Base-by-base conservation (phyloP, 2,797 vertebrate genomes). In the Erithacus rubecula region DNA sequence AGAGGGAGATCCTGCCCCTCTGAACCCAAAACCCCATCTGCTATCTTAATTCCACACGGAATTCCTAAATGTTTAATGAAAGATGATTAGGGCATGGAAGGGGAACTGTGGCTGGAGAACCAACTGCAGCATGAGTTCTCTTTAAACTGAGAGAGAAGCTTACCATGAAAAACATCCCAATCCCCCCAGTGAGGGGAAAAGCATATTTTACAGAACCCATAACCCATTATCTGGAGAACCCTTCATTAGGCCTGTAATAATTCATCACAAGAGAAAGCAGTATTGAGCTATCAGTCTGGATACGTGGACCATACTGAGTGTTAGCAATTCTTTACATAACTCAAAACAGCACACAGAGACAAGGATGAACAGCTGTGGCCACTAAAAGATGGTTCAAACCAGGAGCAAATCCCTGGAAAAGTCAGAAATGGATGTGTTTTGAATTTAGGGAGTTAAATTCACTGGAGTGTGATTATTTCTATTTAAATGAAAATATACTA, bases 1-100 rank as follows among this genome's bases (percentile, higher is more conserved):
- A 92, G 95, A 75, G 93, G 95, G 96, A 81, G 96, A 93, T 53
- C 58, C 87, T 78, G 85, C 85, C 69, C 65, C 7, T 24, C 30
- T 46, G 81, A 91, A 67, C 27, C 22, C 8, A 2, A n/a, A 8
- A 9, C 39, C 24, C 22, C 41, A 5, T 27, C 6, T 9, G 8
- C 41, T 18, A 4, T 8, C 39, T 47, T 6, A 21, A 21, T 53
- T 62, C 76, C 79, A 12, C 29, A 8, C 32, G 12, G 17, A 60
- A 62, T 74, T 80, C 60, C 64, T 49, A 19, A 43, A 23, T 52
- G 37, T 39, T 70, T 64, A 26, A 2, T n/a, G 30, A 39, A 85
- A 26, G 36, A 24, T 7, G 81, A 41, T 34, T 44, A 52, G 52
- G 49, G 76, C 0, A 0, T n/a, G 46, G 85, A 75, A 30, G 13